Percentiles rank a stretch among this genome's conserved stretches.
These are phyloP conservation scores for Pollenia amentaria DNA, from an alignment of 2,888 invertebrate species.

Conservation along the genomic window DNA sequence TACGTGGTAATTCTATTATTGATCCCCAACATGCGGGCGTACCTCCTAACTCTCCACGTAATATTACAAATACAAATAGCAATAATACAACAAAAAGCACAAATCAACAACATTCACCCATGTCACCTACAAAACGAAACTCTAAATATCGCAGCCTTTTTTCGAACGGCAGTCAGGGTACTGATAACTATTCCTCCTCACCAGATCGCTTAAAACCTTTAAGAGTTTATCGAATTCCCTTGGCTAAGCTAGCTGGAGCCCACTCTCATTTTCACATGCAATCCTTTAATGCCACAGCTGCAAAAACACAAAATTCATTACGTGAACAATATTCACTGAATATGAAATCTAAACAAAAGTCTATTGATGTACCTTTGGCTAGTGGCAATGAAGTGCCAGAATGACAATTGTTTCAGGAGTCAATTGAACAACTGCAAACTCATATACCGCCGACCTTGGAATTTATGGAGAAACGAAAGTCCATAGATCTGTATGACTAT, in stretches of 20 bases:
- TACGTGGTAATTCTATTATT: constrained; percentile 62
- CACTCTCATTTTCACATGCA: constrained; percentile 82
- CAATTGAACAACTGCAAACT: constrained; percentile 7
- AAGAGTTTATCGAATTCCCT: constrained; percentile 81
- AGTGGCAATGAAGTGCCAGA: constrained; percentile 59
- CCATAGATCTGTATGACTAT: constrained; percentile 73
- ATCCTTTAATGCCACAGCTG: constrained; percentile 75
- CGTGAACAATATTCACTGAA: constrained; percentile 65
- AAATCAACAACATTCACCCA: constrained; percentile 76
- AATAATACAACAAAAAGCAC: constrained; percentile 68
- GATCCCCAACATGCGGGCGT: constrained; percentile 71
- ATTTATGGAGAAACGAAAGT: constrained; percentile 71
- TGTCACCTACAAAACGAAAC: constrained; percentile 79
- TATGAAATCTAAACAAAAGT: constrained; percentile 72
- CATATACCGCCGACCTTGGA: constrained; percentile 61
- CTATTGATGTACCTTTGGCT: constrained; percentile 72
- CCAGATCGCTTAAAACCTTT: constrained; percentile 80
- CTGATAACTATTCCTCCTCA: constrained; percentile 73
- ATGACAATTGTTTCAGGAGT: constrained; percentile 33
- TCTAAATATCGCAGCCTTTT: constrained; percentile 79
- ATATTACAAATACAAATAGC: constrained; percentile 47
- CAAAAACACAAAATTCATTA: constrained; percentile 56
- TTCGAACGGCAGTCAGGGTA: constrained; percentile 63
- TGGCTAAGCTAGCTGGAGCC: constrained; percentile 80
- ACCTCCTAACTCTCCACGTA: constrained; percentile 80